phyloP scores from a whole-genome alignment of 2,797 vertebrate species.

The Sebastes elongatus region DNA sequence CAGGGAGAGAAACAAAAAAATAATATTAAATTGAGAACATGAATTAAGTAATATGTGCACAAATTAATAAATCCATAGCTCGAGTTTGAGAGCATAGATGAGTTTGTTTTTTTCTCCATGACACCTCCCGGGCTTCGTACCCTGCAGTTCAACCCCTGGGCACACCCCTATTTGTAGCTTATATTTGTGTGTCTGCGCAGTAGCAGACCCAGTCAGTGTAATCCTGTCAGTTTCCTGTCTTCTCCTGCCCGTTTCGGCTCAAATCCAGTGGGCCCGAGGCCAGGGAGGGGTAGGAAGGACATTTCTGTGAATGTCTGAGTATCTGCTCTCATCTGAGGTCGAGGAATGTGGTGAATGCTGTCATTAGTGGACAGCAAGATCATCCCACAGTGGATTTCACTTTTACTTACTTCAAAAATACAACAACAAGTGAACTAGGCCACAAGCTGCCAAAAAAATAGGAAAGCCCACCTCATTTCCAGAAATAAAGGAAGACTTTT shows the following conservation, averaged over 20 bases:
- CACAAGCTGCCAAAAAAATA: background rate
- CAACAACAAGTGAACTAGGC: background rate
- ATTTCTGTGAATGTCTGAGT: conserved; percentile 54
- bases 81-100: background rate
- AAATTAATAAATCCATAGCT: background rate
- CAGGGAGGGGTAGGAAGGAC: conserved; percentile 68
- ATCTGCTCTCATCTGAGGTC: conserved; percentile 42
- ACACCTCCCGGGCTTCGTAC: background rate
- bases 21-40: background rate
- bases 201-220: conserved; percentile 49
- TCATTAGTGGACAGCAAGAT: conserved; percentile 13
- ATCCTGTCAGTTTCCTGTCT: conserved; percentile 68
- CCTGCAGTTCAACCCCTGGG: conserved; percentile 3
- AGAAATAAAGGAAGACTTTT: background rate
- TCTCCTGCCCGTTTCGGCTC: conserved; percentile 39
- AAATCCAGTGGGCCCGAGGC: conserved; percentile 43
- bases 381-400: background rate
- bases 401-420: background rate
- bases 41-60: background rate
- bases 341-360: conserved; percentile 45
- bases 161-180: background rate
- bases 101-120: background rate
- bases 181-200: conserved; percentile 18
- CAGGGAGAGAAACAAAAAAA: background rate
- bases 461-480: background rate